Evolutionary conservation across 2,797 vertebrate genomes (phyloP).

Genomic region (Erethizon dorsatum): DNA sequence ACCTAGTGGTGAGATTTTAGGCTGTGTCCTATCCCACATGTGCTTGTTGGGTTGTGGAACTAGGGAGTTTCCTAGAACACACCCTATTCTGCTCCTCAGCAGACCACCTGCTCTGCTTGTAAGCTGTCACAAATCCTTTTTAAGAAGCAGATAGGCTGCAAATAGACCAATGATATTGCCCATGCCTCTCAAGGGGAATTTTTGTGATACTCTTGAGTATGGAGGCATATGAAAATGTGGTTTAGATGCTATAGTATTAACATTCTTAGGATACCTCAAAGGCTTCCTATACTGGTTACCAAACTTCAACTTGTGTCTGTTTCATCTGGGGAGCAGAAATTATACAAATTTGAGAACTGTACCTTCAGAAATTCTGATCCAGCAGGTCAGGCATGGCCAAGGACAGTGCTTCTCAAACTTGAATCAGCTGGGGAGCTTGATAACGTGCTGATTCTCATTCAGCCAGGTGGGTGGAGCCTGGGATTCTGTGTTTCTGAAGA

Average conservation of each 20-base stretch:
- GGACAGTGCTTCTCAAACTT: background rate
- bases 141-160: background rate
- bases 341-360: background rate
- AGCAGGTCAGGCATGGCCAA: too few relatives aligned
- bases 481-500: background rate
- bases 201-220: background rate
- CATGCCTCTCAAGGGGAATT: background rate
- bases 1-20: background rate
- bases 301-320: background rate
- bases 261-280: background rate
- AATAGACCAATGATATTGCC: background rate
- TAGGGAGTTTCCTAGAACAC: background rate
- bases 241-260: background rate
- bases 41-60: background rate
- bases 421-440: background rate
- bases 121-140: background rate
- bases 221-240: background rate
- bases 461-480: background rate
- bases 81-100: background rate
- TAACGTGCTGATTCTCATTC: background rate
- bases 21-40: background rate
- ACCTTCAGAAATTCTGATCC: background rate
- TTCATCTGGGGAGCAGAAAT: background rate
- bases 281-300: background rate
- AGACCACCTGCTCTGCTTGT: background rate